Base-by-base conservation (phyloP, 2,888 invertebrate species). In the Melieria omissa region DNA sequence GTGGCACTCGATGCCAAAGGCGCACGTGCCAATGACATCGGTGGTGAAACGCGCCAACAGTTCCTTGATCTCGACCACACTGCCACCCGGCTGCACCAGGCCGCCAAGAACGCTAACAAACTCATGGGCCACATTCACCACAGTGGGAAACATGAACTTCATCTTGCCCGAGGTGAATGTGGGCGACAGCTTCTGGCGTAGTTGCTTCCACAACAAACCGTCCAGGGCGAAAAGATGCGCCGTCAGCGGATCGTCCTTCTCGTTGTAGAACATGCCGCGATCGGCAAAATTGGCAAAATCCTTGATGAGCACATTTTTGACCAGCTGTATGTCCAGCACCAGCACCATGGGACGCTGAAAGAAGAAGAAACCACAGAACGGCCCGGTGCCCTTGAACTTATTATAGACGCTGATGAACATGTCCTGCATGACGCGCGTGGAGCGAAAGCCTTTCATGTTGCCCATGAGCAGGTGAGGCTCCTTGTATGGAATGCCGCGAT, bases 1-100 rank as follows among this genome's bases (percentile, higher is more conserved):
- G 73, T 87, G 87, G 75, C 86, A 85, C 16, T 88, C 86, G 5
- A 89, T 82, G 12, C 88, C 89, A 77, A 89, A 89, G 4, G 87
- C 88, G 75, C 87, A 87, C 0, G 82, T 83, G 12, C 88, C 88
- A 64, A 89, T 89, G 0, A 89, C 88, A 75, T 90, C 89, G 2
- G 88, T 88, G 2, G 89, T 88, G 68, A 84, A 89, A 1, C 87
- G 83, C 0, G 87, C 86, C 64, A 86, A 80, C 1, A 87, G 67
- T 29, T 88, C 88, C 74, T 86, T 86, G 4, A 89, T 78, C 65
- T 89, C 89, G 0, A 82, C 10, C 1, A 88, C 67, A 3, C 73
- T 58, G 3, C 44, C 61, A 9, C 64, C 29, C 1, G 44, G 44
- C 0, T 41, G 49, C 0, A 80, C 74, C 4, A 75, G 47, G 5